Base-by-base conservation (phyloP, 2,888 invertebrate species). In the Agrochola litura region DNA sequence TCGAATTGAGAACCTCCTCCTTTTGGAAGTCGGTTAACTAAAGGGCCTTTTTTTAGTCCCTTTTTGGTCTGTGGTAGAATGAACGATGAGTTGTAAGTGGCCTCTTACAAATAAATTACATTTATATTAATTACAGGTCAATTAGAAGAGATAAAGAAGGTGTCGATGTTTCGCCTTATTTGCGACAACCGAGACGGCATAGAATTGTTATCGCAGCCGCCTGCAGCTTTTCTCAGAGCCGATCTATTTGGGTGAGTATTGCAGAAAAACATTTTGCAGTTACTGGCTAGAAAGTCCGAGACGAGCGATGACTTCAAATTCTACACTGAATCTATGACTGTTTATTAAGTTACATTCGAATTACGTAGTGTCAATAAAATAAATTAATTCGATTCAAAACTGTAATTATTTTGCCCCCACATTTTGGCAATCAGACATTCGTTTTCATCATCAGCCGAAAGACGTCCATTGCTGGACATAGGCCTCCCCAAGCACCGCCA, bases 181-280 rank as follows among this genome's bases (percentile, higher is more conserved):
- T 98, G 98, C 89, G 98, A 98, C 92, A 98, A 98, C 92, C 97
- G 97, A 52, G 98, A 98, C 93, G 97, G 97, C 41, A 95, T 97
- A 71, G 97, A 97, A 56, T 89, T 98, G 64, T 91, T 94, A 4
- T 93, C 95, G 25, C 97, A 97, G 90, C 96, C 98, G 69, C 96
- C 96, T 12, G 95, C 97, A 82, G 97, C 98, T 82, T 97, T 98
- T 91, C 89, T 97, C 85, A 97, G 97, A 89, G 96, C 97, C 19
- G 97, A 97, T 90, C 91, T 97, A 71, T 93, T 94, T 16, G 97
- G 97, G 98, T 98, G 93, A 95, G 95, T 88, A 67, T 46, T 58
- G 63, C 60, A 43, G 14, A 3, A 10, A 19, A 14, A 9, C 0
- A 70, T 37, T 37, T 37, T 37, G 2, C 30, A 2, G 30, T 30